A percentile compares a stretch with the other conserved stretches of the same genome.
phyloP scores from a whole-genome alignment of 2,797 vertebrate species.

The Argentina silus region DNA sequence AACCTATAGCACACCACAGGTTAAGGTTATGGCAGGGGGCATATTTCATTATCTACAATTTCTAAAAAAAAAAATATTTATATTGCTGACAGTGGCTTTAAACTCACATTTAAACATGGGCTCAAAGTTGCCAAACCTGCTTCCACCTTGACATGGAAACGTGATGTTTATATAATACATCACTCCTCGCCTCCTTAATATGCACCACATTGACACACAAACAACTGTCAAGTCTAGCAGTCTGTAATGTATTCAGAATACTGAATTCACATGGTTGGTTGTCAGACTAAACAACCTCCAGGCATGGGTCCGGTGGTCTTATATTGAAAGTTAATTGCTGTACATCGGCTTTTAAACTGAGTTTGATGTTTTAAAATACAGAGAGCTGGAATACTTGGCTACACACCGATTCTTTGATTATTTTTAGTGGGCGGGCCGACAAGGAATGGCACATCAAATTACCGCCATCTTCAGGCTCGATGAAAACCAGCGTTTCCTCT shows the following conservation, averaged over 20 bases:
- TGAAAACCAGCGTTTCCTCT: slow-evolving; percentile 39
- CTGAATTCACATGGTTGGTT: background rate
- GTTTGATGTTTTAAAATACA: background rate
- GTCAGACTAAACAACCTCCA: background rate
- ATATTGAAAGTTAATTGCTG: too few relatives aligned
- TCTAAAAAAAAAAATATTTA: too few relatives aligned
- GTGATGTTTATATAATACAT: slow-evolving; percentile 14
- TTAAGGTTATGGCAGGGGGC: too few relatives aligned
- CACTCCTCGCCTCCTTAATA: slow-evolving; percentile 14
- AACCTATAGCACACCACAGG: too few relatives aligned
- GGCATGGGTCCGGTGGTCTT: too few relatives aligned
- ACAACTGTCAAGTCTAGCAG: background rate
- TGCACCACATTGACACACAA: background rate
- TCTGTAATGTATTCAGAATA: background rate
- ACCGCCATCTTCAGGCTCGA: slow-evolving; percentile 79
- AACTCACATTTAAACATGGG: too few relatives aligned
- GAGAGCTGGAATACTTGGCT: background rate
- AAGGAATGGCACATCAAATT: slow-evolving; percentile 67
- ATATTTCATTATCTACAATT: too few relatives aligned
- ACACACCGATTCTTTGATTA: slow-evolving; percentile 19
- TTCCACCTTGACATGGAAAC: slow-evolving; percentile 37
- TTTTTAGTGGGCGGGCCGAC: slow-evolving; percentile 37
- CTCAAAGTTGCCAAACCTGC: background rate
- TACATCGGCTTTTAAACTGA: too few relatives aligned
- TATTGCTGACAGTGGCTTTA: too few relatives aligned